phyloP scores from a whole-genome alignment of 2,888 invertebrate genomes.

The Lepidocyrtoides sp. region DNA sequence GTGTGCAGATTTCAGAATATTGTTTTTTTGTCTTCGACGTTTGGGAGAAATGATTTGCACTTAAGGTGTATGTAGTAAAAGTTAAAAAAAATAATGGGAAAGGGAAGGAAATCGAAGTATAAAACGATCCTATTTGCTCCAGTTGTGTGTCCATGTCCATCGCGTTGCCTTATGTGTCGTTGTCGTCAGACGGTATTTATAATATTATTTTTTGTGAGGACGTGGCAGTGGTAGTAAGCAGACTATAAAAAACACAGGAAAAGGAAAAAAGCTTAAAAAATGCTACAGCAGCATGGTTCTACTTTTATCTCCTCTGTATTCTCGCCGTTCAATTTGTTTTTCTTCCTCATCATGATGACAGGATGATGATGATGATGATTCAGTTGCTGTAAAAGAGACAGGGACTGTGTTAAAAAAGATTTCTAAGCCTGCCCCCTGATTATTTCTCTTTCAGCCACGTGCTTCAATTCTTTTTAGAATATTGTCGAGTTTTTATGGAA shows the following conservation, averaged over 20 bases:
- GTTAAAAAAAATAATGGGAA: not conserved
- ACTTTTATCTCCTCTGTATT: not conserved
- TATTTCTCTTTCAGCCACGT: too few relatives aligned
- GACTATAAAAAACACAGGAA: not conserved
- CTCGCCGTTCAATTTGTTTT: not conserved
- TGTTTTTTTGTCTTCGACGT: not conserved
- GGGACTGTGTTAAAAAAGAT: too few relatives aligned
- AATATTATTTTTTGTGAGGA: conserved; percentile 7
- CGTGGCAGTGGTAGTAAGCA: not conserved
- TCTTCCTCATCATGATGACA: not conserved
- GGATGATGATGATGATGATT: too few relatives aligned
- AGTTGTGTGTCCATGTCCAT: too few relatives aligned
- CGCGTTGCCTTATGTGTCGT: not conserved
- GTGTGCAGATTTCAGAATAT: not conserved
- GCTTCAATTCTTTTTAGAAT: too few relatives aligned
- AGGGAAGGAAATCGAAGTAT: not conserved
- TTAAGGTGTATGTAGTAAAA: not conserved
- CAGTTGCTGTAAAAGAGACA: not conserved
- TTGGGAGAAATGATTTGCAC: not conserved
- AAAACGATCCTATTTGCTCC: not conserved
- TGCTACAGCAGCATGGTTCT: not conserved
- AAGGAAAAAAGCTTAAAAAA: not conserved
- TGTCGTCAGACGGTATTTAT: conserved; percentile 19
- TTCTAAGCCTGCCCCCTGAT: too few relatives aligned
- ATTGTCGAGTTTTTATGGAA: too few relatives aligned